A percentile compares a stretch with the other conserved stretches of the same genome.
Conservation (phyloP, 2,113 vertebrate genomes). For the Atlantisia rogersi region DNA sequence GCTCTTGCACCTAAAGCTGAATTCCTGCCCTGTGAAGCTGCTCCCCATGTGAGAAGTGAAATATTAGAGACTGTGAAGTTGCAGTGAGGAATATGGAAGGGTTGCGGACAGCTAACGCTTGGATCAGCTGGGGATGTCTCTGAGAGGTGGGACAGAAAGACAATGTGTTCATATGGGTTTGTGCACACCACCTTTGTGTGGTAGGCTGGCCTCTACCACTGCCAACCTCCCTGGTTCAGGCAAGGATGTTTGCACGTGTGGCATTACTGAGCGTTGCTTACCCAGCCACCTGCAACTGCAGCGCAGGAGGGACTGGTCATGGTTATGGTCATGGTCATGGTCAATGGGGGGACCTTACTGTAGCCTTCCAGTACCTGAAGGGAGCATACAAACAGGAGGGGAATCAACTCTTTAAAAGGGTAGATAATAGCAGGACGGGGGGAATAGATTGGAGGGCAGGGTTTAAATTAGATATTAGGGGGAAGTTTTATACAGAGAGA, state of each 20-base stretch:
- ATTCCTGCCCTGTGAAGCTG: neutral
- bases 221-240: neutral
- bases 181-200: rapidly evolving
- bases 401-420: no score
- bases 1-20: neutral
- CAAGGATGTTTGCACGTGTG: neutral
- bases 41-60: neutral
- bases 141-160: neutral
- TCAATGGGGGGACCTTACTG: no score
- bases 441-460: no score
- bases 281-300: neutral
- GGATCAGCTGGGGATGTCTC: neutral
- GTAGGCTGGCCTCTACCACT: neutral
- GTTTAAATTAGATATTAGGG: no score
- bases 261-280: neutral
- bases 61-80: neutral
- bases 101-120: neutral
- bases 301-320: neutral
- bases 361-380: no score
- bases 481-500: no score
- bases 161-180: rapidly evolving
- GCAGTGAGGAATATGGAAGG: neutral
- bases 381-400: no score
- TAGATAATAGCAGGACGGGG: no score
- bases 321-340: no score